Conservation (phyloP, 2,797 vertebrate genomes). For the Bucorvus abyssinicus region DNA sequence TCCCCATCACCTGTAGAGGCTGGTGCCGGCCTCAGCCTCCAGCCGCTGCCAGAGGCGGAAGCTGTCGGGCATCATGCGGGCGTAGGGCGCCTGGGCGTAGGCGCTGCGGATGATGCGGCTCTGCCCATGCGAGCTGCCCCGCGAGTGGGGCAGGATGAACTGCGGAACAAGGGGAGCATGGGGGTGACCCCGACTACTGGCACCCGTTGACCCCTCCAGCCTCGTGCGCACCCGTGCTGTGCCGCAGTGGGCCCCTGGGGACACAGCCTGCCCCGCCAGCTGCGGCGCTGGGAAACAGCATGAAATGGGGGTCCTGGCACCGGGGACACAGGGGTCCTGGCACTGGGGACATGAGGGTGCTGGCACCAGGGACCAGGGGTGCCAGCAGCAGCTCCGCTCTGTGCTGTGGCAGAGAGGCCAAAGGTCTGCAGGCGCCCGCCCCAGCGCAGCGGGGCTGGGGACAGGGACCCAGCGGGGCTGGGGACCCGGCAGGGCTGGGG, state of each 20-base stretch:
- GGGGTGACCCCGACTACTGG: fast-evolving
- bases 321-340: fast-evolving
- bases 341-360: fast-evolving
- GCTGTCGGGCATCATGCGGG: slow-evolving; percentile 87
- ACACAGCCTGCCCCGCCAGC: neutral
- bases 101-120: slow-evolving; percentile 88
- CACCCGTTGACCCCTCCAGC: fast-evolving
- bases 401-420: fast-evolving
- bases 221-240: fast-evolving
- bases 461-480: neutral
- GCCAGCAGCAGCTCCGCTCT: fast-evolving
- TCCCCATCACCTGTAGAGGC: slow-evolving; percentile 81
- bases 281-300: fast-evolving
- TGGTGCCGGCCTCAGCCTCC: slow-evolving; percentile 79
- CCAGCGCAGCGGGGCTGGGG: fast-evolving
- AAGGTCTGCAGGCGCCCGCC: neutral
- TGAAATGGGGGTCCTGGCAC: fast-evolving
- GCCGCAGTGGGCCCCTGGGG: neutral
- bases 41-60: slow-evolving; percentile 85
- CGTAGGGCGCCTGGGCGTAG: slow-evolving; percentile 81
- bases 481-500: neutral
- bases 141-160: slow-evolving; percentile 89
- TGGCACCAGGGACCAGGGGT: neutral
- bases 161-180: neutral
- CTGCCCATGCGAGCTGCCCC: slow-evolving; percentile 94